phyloP scores from a whole-genome alignment of 2,888 invertebrate species.

The Drosophila anceps region DNA sequence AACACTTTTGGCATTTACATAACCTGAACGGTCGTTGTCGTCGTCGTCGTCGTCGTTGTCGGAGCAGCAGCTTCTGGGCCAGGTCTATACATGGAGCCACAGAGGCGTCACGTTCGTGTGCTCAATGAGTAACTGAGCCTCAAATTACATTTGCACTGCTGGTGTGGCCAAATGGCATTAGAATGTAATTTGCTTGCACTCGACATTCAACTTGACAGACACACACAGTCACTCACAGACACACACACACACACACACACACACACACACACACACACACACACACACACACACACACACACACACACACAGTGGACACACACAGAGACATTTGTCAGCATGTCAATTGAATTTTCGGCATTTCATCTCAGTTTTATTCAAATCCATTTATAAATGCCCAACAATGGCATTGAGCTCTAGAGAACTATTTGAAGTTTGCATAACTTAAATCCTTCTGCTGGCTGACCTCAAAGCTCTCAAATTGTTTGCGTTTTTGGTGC shows the following conservation, averaged over 20 bases:
- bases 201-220: slow-evolving; percentile 4
- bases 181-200: slow-evolving; percentile 47
- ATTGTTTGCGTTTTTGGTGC: slow-evolving; percentile 5
- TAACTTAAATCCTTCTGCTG: slow-evolving; percentile 4
- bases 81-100: not conserved
- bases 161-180: slow-evolving; percentile 47
- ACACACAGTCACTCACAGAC: too few species aligned
- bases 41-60: too few species aligned
- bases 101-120: slow-evolving; percentile 6
- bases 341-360: slow-evolving; percentile 37
- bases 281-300: slow-evolving; percentile 5
- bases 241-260: slow-evolving; percentile 1
- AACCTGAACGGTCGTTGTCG: slow-evolving; percentile 4
- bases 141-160: slow-evolving; percentile 41
- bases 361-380: slow-evolving; percentile 21
- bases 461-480: slow-evolving; percentile 5
- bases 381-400: slow-evolving; percentile 32
- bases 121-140: slow-evolving; percentile 25
- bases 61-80: not conserved
- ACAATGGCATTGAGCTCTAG: slow-evolving; percentile 16
- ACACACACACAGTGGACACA: not conserved
- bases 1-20: slow-evolving; percentile 49
- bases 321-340: not conserved
- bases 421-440: slow-evolving; percentile 15
- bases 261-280: slow-evolving; percentile 1